A percentile compares a stretch with the other conserved stretches of the same genome.
Evolutionary conservation across 2,113 vertebrate species (phyloP).

Genomic region (Xenus cinereus): DNA sequence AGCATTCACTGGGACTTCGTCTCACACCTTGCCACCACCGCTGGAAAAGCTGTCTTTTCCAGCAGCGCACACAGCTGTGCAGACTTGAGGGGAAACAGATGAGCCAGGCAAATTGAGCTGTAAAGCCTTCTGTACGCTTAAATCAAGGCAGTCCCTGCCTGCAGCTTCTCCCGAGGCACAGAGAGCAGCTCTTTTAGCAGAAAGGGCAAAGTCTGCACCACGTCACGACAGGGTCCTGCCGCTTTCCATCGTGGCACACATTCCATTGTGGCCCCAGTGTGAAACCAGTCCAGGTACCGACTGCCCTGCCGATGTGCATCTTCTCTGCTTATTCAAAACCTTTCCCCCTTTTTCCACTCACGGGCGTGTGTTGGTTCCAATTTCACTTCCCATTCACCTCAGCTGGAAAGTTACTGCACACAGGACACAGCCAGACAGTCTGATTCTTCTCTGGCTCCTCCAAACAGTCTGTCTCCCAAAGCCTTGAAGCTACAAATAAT

Average conservation of each 20-base stretch:
- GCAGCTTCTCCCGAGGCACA: background rate
- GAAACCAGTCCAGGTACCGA: background rate
- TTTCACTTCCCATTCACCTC: background rate
- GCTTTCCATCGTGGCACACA: background rate
- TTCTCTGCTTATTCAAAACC: background rate
- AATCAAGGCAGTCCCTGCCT: background rate
- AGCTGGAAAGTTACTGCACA: conserved; percentile 50
- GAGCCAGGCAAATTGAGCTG: background rate
- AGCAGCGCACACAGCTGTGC: background rate
- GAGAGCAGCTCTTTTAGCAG: background rate
- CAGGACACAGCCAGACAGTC: conserved; percentile 7
- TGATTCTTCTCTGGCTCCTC: conserved; percentile 32
- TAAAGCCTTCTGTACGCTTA: background rate
- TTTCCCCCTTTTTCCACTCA: background rate
- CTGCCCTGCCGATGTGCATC: background rate
- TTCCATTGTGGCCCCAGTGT: background rate
- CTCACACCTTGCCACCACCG: background rate
- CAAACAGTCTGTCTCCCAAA: conserved; percentile 20
- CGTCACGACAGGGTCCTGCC: fast-evolving
- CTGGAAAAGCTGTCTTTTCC: background rate
- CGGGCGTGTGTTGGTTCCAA: background rate
- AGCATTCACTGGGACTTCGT: background rate
- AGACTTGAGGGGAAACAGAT: background rate
- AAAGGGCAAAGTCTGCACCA: background rate
- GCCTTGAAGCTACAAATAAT: conserved; percentile 46